Percentiles rank a stretch among this genome's conserved stretches.
These are phyloP conservation scores for Stichodactyla helianthus DNA, from an alignment of 64 coral and sea anemone species.

Conservation along the genomic window DNA sequence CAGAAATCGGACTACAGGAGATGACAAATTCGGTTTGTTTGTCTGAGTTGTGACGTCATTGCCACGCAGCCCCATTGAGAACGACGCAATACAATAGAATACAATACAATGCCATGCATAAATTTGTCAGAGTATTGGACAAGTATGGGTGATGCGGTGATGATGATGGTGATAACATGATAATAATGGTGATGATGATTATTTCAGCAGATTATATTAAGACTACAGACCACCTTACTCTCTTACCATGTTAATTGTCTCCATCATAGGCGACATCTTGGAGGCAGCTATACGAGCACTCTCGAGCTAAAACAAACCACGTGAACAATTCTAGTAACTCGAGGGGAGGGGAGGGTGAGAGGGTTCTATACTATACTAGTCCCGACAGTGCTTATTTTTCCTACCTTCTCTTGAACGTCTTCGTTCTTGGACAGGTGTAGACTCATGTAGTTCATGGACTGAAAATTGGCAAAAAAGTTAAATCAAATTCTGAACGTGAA, in stretches of 20 bases:
- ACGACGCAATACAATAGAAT: too few relatives aligned
- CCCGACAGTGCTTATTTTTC: neutral
- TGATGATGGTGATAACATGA: too few relatives aligned
- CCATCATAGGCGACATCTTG: constrained; percentile 97
- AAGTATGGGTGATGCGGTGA: too few relatives aligned
- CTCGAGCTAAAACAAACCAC: constrained; percentile 61
- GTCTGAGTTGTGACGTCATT: too few relatives aligned
- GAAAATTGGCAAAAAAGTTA: neutral
- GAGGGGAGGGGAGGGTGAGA: neutral
- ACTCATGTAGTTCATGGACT: constrained; percentile 94
- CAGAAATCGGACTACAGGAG: too few relatives aligned
- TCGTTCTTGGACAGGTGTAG: constrained; percentile 85
- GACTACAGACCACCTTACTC: neutral
- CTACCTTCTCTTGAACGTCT: constrained; percentile 86
- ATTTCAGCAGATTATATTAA: neutral
- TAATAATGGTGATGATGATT: too few relatives aligned
- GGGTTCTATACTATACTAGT: neutral
- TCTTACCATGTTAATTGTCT: constrained; percentile 89
- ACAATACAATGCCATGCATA: too few relatives aligned
- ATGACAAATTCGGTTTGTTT: too few relatives aligned
- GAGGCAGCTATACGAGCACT: constrained; percentile 77
- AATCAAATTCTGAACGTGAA: neutral
- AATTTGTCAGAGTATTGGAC: too few relatives aligned
- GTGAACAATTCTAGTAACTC: neutral
- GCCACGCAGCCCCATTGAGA: too few relatives aligned